Evolutionary conservation across 2,113 vertebrate species (phyloP).

Genomic region (Megaptera novaeangliae): DNA sequence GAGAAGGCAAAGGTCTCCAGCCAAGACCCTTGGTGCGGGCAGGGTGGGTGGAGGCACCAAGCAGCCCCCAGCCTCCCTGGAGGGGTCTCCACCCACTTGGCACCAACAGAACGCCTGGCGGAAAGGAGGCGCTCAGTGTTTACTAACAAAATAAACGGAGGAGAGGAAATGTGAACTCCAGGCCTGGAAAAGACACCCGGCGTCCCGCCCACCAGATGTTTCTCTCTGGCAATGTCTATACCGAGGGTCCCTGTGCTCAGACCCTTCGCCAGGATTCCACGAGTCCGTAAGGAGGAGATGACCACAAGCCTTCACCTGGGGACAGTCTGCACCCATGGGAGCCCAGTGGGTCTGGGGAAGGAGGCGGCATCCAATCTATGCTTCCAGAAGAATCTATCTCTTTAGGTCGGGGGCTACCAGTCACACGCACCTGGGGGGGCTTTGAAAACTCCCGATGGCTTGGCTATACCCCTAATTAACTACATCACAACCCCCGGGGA

Average conservation of each 20-base stretch:
- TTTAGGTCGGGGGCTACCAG: neutral
- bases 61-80: accelerated
- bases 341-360: neutral
- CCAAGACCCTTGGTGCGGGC: neutral
- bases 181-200: neutral
- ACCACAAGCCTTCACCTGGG: accelerated
- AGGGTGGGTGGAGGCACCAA: neutral
- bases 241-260: neutral
- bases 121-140: neutral
- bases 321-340: neutral
- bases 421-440: neutral
- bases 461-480: neutral
- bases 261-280: neutral
- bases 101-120: neutral
- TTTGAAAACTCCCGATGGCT: neutral
- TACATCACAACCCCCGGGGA: neutral
- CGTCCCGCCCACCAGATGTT: neutral
- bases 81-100: neutral
- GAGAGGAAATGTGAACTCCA: neutral
- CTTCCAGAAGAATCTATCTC: neutral
- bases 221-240: neutral
- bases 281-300: accelerated
- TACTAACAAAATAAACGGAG: neutral
- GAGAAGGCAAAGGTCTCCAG: neutral
- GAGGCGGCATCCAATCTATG: neutral